phyloP scores from a whole-genome alignment of 2,888 invertebrate genomes.

The Eupelmus urozonus region DNA sequence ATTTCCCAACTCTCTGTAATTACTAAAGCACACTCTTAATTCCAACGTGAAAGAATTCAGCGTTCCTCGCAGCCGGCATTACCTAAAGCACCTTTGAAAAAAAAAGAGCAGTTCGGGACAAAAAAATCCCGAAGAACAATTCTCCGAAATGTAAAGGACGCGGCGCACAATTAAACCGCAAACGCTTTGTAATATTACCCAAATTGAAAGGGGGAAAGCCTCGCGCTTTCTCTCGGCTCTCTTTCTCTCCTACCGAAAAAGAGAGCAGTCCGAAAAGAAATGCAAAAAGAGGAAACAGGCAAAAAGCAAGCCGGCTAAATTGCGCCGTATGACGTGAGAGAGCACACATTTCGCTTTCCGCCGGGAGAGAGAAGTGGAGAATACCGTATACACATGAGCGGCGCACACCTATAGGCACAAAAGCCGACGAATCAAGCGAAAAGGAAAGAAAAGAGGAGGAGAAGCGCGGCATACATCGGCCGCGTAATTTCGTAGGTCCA shows the following conservation, averaged over 20 bases:
- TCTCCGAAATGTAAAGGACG: not conserved
- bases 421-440: not conserved
- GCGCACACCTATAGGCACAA: too few species aligned
- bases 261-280: not conserved
- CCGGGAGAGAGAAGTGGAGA: too few species aligned
- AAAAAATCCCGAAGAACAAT: too few species aligned
- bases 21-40: too few species aligned
- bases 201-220: not conserved
- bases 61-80: too few species aligned
- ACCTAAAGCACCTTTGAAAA: too few species aligned
- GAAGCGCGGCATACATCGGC: not conserved
- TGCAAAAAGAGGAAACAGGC: not conserved
- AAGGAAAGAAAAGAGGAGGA: not conserved
- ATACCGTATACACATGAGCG: too few species aligned
- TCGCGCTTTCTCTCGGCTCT: not conserved
- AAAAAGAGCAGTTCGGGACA: too few species aligned
- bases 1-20: too few species aligned
- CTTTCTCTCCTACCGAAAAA: too few species aligned
- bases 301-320: not conserved
- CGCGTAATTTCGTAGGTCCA: constrained; percentile 11
- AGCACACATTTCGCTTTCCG: not conserved
- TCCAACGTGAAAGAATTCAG: too few species aligned
- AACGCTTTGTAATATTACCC: not conserved
- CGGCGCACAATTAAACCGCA: not conserved
- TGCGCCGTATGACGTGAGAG: not conserved